A percentile compares a stretch with the other conserved stretches of the same genome.
Conservation (phyloP, 2,797 vertebrate genomes). For the Toxotes lorentzi region DNA sequence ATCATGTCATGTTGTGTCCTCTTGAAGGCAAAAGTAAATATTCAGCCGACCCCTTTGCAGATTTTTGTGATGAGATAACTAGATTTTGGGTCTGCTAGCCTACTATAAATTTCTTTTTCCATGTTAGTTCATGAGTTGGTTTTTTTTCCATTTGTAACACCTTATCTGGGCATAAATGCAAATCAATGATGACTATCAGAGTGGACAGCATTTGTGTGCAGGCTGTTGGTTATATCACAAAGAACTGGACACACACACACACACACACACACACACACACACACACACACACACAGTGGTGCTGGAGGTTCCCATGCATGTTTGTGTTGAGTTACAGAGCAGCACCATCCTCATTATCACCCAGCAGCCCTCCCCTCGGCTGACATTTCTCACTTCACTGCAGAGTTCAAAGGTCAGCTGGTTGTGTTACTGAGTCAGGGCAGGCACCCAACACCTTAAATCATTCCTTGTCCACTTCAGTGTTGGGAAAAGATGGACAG, state of each 20-base stretch:
- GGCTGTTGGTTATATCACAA: background rate
- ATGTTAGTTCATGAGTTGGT: background rate
- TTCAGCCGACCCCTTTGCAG: background rate
- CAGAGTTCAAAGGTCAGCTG: slow-evolving; percentile 56
- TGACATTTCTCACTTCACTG: slow-evolving; percentile 63
- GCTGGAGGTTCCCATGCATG: slow-evolving; percentile 20
- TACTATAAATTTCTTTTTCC: background rate
- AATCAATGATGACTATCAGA: background rate
- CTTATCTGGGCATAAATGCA: background rate
- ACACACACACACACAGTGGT: background rate
- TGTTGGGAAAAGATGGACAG: background rate
- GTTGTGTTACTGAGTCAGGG: slow-evolving; percentile 39
- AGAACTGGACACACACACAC: background rate
- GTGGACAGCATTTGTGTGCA: background rate
- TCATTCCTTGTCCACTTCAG: slow-evolving; percentile 9
- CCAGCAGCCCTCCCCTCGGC: slow-evolving; percentile 44
- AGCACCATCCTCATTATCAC: slow-evolving; percentile 67
- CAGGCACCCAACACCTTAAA: slow-evolving; percentile 35
- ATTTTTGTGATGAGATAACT: background rate
- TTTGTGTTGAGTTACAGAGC: slow-evolving; percentile 63
- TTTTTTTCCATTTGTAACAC: background rate
- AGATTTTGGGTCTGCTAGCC: background rate
- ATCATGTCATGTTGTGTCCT: background rate
- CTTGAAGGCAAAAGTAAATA: slow-evolving; percentile 24
- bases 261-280: background rate